Evolutionary conservation across 2,888 invertebrate genomes (phyloP).

Genomic region (Limenitis camilla): DNA sequence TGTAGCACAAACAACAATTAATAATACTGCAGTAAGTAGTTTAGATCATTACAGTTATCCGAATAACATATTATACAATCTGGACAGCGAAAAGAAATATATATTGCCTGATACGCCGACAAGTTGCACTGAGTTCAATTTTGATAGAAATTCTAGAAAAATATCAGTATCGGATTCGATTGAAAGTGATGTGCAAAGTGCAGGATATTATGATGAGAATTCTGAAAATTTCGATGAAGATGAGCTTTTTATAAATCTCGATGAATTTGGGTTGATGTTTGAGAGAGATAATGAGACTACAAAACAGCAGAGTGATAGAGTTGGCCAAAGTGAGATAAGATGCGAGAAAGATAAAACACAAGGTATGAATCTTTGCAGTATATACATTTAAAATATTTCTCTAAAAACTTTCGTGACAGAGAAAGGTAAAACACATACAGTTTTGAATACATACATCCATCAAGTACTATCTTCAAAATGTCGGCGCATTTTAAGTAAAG

Average conservation of each 20-base stretch:
- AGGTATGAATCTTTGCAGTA: constrained; percentile 35
- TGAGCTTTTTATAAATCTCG: constrained; percentile 63
- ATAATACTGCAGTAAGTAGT: constrained; percentile 40
- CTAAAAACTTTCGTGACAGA: constrained; percentile 20
- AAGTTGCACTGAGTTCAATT: constrained; percentile 59
- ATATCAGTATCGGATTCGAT: constrained; percentile 60
- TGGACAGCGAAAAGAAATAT: constrained; percentile 54
- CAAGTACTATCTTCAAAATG: neutral
- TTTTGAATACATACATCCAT: neutral
- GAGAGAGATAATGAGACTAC: constrained; percentile 45
- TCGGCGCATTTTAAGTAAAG: constrained; percentile 5
- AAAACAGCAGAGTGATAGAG: constrained; percentile 29
- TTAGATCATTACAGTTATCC: constrained; percentile 67
- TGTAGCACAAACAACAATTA: constrained; percentile 25
- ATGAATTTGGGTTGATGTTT: constrained; percentile 59
- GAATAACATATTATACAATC: constrained; percentile 59
- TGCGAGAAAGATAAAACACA: constrained; percentile 48
- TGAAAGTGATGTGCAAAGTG: constrained; percentile 62
- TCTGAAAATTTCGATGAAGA: constrained; percentile 65
- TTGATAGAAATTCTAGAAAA: constrained; percentile 54
- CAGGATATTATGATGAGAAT: constrained; percentile 60
- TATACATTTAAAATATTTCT: too few relatives aligned
- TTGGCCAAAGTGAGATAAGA: constrained; percentile 35
- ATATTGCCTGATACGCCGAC: constrained; percentile 61
- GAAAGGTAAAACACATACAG: too few relatives aligned